Percentiles rank a stretch among this genome's conserved stretches.
These are phyloP conservation scores for Ceryle rudis DNA, from an alignment of 2,797 vertebrate genomes.

Conservation along the genomic window DNA sequence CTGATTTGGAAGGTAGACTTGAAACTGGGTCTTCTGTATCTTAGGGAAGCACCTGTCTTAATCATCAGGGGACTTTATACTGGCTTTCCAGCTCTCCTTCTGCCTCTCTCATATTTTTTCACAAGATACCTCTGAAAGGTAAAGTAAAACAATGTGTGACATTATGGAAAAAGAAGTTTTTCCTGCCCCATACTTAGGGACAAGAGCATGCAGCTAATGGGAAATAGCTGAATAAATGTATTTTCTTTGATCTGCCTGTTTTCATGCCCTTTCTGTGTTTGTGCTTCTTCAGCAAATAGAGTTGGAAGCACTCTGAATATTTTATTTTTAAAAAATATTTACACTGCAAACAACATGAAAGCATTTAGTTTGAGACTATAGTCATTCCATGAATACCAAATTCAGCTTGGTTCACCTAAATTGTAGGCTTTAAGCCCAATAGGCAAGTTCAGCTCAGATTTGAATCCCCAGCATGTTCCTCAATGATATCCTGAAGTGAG, in stretches of 20 bases:
- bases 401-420: slow-evolving; percentile 14
- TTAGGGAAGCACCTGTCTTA: not conserved
- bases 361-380: not conserved
- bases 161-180: not conserved
- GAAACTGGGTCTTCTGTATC: not conserved
- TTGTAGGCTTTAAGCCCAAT: not conserved
- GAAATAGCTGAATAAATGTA: not conserved
- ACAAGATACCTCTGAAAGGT: not conserved
- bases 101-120: not conserved
- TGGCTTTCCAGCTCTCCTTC: not conserved
- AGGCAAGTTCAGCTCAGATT: not conserved
- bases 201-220: not conserved
- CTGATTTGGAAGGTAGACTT: not conserved
- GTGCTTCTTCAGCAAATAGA: not conserved
- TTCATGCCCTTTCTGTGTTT: not conserved
- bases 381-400: slow-evolving; percentile 23
- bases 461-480: not conserved
- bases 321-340: not conserved
- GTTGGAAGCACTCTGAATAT: not conserved
- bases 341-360: slow-evolving; percentile 37
- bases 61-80: not conserved
- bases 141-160: not conserved
- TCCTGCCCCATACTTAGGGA: not conserved
- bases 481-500: not conserved
- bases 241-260: slow-evolving; percentile 2